A percentile compares a stretch with the other conserved stretches of the same genome.
These are phyloP conservation scores for Lasioglossum zephyrum DNA, from an alignment of 2,888 invertebrate genomes.

Conservation along the genomic window DNA sequence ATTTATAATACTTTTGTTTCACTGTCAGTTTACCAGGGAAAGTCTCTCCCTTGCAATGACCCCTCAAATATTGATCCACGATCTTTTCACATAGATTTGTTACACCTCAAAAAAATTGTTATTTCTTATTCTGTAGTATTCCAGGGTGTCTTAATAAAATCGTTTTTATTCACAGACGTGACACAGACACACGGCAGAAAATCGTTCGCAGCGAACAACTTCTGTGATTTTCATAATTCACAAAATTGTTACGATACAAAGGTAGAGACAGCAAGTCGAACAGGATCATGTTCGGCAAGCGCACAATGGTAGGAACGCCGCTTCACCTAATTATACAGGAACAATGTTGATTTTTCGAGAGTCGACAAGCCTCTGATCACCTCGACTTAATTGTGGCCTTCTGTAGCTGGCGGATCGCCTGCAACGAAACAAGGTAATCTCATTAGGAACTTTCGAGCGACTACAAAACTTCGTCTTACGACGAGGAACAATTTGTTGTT, in stretches of 20 bases:
- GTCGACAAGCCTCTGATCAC: slow-evolving; percentile 34
- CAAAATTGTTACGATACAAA: slow-evolving; percentile 4
- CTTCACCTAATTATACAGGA: slow-evolving; percentile 20
- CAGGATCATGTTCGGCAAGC: background rate
- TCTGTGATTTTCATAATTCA: background rate
- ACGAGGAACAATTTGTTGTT: slow-evolving; percentile 28
- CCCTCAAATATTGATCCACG: background rate
- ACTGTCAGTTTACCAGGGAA: too few species aligned
- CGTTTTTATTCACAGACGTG: background rate
- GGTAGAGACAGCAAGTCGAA: background rate
- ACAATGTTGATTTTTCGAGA: slow-evolving; percentile 9
- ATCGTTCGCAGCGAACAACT: background rate
- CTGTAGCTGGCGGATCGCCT: slow-evolving; percentile 62
- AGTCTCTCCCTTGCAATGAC: background rate
- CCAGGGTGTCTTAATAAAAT: background rate
- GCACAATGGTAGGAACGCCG: background rate
- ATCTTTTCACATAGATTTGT: background rate
- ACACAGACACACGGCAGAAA: background rate
- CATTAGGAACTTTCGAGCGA: slow-evolving; percentile 40
- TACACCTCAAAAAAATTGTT: too few species aligned
- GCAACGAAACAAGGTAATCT: slow-evolving; percentile 40
- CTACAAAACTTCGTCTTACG: slow-evolving; percentile 13
- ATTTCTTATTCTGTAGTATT: too few species aligned
- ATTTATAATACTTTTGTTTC: too few species aligned
- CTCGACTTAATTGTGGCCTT: slow-evolving; percentile 50